Evolutionary conservation across 2,797 vertebrate genomes (phyloP).

Genomic region (Lacerta viridis): DNA sequence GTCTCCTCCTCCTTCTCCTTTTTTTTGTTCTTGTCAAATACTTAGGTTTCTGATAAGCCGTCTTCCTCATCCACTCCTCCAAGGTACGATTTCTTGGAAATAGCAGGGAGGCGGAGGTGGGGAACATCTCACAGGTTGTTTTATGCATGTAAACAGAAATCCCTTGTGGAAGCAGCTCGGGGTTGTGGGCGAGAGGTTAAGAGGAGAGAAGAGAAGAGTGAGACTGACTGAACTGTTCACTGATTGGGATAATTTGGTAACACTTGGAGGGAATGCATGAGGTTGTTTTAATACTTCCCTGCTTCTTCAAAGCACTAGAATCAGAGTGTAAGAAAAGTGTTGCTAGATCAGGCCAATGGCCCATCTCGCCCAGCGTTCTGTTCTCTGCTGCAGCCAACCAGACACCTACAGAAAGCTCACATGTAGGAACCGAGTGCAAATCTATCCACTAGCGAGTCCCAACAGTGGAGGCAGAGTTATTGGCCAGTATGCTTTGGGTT

Average conservation of each 20-base stretch:
- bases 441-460: too few relatives aligned
- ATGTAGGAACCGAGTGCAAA: too few relatives aligned
- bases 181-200: neutral
- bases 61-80: slow-evolving; percentile 76
- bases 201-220: neutral
- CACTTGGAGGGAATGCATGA: neutral
- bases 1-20: slow-evolving; percentile 50
- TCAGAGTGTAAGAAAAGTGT: too few relatives aligned
- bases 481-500: neutral
- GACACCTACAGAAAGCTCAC: too few relatives aligned
- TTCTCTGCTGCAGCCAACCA: too few relatives aligned
- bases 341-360: too few relatives aligned
- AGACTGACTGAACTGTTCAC: neutral
- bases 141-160: neutral
- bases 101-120: neutral
- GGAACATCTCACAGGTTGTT: neutral
- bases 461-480: neutral
- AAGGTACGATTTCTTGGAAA: slow-evolving; percentile 79
- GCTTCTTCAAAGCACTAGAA: too few relatives aligned
- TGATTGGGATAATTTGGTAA: neutral
- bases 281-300: neutral
- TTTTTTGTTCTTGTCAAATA: slow-evolving; percentile 65
- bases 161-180: neutral
- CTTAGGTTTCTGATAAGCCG: slow-evolving; percentile 81
- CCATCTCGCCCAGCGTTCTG: too few relatives aligned